Evolutionary conservation across 2,113 vertebrate genomes (phyloP).

Genomic region (Tonatia bakeri): DNA sequence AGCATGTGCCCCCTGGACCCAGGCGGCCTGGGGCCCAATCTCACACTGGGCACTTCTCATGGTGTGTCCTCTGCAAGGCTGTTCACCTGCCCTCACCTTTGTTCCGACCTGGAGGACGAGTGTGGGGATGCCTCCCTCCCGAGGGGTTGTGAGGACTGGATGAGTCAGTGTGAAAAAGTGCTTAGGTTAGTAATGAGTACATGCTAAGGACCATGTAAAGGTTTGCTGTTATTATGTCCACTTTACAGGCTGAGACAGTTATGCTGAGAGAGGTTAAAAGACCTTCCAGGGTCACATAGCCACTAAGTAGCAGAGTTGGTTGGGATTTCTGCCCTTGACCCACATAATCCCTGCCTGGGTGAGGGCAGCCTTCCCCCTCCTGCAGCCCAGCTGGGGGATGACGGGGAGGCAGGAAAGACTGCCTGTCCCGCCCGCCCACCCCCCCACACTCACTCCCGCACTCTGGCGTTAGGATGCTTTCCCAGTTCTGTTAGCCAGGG

Average conservation of each 20-base stretch:
- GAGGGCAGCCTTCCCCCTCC: neutral
- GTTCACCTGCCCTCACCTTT: neutral
- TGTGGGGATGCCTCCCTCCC: neutral
- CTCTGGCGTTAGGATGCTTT: neutral
- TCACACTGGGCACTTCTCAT: neutral
- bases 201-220: rapidly evolving
- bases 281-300: neutral
- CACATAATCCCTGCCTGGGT: neutral
- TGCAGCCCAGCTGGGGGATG: rapidly evolving
- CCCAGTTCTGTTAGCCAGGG: neutral
- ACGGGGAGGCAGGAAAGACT: neutral
- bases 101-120: neutral
- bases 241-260: neutral
- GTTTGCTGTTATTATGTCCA: neutral
- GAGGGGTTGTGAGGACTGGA: neutral
- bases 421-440: too few relatives aligned
- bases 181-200: neutral
- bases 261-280: neutral
- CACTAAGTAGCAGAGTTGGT: neutral
- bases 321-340: neutral
- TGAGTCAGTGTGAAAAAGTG: neutral
- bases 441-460: neutral
- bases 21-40: neutral
- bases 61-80: neutral
- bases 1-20: neutral